Conservation (phyloP, 2,888 invertebrate species). For the Epicampocera succincta region DNA sequence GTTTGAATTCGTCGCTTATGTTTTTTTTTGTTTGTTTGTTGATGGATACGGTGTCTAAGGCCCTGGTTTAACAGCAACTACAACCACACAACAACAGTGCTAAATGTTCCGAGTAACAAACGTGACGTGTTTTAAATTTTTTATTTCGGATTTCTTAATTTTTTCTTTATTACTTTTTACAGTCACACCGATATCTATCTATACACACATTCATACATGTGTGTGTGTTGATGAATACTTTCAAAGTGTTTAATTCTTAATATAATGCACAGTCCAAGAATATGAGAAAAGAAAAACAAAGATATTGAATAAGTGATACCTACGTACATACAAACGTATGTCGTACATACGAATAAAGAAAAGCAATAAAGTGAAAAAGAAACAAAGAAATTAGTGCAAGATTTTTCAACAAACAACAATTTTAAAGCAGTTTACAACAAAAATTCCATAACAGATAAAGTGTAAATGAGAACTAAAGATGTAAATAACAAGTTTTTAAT, state of each 20-base stretch:
- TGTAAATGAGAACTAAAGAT: neutral
- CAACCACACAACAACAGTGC: slow-evolving; percentile 68
- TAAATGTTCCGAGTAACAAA: slow-evolving; percentile 68
- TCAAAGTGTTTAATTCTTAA: neutral
- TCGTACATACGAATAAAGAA: neutral
- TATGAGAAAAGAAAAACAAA: neutral
- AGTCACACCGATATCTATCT: neutral
- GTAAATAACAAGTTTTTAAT: neutral
- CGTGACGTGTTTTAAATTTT: slow-evolving; percentile 67
- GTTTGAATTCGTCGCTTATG: slow-evolving; percentile 46
- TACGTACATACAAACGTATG: neutral
- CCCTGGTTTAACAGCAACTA: slow-evolving; percentile 63
- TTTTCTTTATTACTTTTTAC: neutral
- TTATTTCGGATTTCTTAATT: slow-evolving; percentile 39
- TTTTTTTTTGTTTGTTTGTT: slow-evolving; percentile 51
- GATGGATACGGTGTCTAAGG: slow-evolving; percentile 63
- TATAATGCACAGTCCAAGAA: neutral
- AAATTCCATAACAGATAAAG: neutral
- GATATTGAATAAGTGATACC: slow-evolving; percentile 1
- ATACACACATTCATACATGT: neutral
- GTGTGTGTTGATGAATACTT: neutral
- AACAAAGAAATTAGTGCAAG: neutral
- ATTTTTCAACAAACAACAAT: neutral
- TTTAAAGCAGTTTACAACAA: neutral
- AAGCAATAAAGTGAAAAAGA: slow-evolving; percentile 4